These are phyloP conservation scores for Menura novaehollandiae DNA, from an alignment of 2,113 vertebrate genomes.

Conservation along the genomic window DNA sequence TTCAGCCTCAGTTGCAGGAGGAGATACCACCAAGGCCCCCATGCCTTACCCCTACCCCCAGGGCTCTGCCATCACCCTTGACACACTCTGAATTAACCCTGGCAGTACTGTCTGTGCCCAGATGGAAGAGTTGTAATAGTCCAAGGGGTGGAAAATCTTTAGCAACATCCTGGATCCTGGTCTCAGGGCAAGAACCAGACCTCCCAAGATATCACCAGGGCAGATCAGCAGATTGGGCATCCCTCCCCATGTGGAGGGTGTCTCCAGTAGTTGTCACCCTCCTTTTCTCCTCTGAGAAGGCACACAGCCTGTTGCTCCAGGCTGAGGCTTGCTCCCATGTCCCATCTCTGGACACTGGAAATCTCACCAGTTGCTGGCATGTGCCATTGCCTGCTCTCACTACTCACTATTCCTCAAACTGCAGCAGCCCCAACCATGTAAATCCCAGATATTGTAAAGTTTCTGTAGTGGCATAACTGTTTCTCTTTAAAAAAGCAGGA, in stretches of 20 bases:
- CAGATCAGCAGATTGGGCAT: neutral
- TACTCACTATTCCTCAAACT: neutral
- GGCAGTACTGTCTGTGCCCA: neutral
- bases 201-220: neutral
- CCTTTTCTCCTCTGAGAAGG: neutral
- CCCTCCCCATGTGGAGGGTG: fast-evolving
- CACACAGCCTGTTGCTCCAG: fast-evolving
- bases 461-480: fast-evolving
- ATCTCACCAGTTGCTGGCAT: neutral
- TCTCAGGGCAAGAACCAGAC: neutral
- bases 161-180: fast-evolving
- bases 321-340: neutral
- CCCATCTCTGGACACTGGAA: neutral
- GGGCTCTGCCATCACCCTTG: neutral
- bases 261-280: neutral
- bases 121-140: neutral
- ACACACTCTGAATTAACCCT: neutral
- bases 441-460: neutral
- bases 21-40: fast-evolving
- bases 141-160: neutral
- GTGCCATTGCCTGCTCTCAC: fast-evolving
- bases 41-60: fast-evolving
- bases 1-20: neutral
- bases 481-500: neutral
- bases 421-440: fast-evolving